Conservation (phyloP, 1,140 invertebrate genomes). For the Diachasma alloeum region DNA sequence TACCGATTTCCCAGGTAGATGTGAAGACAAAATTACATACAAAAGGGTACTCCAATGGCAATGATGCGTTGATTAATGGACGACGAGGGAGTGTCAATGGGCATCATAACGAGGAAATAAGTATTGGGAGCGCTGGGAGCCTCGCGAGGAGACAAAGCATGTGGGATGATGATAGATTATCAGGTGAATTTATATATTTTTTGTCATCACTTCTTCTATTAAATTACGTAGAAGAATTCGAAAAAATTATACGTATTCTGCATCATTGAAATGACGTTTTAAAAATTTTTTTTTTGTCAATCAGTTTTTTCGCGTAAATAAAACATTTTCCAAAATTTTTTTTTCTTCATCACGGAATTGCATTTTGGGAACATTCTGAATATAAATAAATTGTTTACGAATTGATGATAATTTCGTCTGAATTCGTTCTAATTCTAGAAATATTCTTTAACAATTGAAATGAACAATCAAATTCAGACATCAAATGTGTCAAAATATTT, state of each 20-base stretch:
- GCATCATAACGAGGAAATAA: conserved; percentile 73
- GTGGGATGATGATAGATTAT: conserved; percentile 69
- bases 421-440: too few relatives aligned
- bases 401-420: too few relatives aligned
- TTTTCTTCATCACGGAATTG: too few relatives aligned
- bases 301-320: too few relatives aligned
- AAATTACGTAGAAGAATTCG: neutral
- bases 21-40: conserved; percentile 46
- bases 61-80: conserved; percentile 47
- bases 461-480: too few relatives aligned
- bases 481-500: too few relatives aligned
- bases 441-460: too few relatives aligned
- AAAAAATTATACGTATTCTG: neutral
- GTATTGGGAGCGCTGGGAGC: conserved; percentile 80
- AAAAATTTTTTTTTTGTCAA: too few relatives aligned
- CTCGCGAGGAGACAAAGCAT: conserved; percentile 71
- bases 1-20: conserved; percentile 54
- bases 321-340: too few relatives aligned
- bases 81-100: conserved; percentile 44
- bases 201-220: neutral
- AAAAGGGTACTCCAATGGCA: conserved; percentile 43
- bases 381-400: too few relatives aligned
- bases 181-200: conserved; percentile 52
- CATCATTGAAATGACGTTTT: too few relatives aligned
- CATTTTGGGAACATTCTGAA: too few relatives aligned